Conservation (phyloP, 2,888 invertebrate genomes). For the Sussaba pulchella region DNA sequence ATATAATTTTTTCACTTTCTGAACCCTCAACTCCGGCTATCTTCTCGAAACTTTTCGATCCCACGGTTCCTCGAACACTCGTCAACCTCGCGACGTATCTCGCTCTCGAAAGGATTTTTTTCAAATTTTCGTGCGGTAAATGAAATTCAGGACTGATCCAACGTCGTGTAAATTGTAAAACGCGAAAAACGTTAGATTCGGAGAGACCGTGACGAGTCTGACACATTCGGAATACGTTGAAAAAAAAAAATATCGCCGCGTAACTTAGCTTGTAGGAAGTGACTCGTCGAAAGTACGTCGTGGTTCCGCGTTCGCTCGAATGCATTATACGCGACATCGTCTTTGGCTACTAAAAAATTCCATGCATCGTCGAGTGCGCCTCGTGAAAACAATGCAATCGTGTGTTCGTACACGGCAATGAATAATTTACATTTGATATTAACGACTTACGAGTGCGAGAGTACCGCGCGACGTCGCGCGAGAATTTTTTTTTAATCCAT, state of each 20-base stretch:
- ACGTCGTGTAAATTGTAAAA: not conserved
- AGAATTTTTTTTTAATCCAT: not conserved
- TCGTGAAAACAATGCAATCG: slow-evolving; percentile 76
- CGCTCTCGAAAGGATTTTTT: slow-evolving; percentile 2
- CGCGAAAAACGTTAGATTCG: not conserved
- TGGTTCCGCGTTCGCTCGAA: not conserved
- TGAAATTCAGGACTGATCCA: slow-evolving; percentile 11
- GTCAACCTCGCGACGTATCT: not conserved
- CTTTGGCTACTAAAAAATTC: slow-evolving; percentile 72
- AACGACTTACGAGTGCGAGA: slow-evolving; percentile 14
- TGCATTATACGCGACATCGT: slow-evolving; percentile 67
- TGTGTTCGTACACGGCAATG: slow-evolving; percentile 81
- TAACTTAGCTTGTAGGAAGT: slow-evolving; percentile 12
- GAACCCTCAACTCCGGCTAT: not conserved
- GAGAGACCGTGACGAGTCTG: not conserved
- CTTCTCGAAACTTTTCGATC: slow-evolving; percentile 13
- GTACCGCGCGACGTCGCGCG: not conserved
- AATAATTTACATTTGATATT: slow-evolving; percentile 8
- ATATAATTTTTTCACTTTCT: not conserved
- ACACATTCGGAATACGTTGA: slow-evolving; percentile 22
- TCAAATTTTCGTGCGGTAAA: slow-evolving; percentile 1
- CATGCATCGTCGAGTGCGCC: slow-evolving; percentile 59
- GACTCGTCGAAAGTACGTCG: not conserved
- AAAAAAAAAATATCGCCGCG: slow-evolving; percentile 22
- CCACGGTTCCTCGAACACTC: slow-evolving; percentile 12